Base-by-base conservation (phyloP, 2,888 invertebrate species). In the Callyntrura guangdongensis region DNA sequence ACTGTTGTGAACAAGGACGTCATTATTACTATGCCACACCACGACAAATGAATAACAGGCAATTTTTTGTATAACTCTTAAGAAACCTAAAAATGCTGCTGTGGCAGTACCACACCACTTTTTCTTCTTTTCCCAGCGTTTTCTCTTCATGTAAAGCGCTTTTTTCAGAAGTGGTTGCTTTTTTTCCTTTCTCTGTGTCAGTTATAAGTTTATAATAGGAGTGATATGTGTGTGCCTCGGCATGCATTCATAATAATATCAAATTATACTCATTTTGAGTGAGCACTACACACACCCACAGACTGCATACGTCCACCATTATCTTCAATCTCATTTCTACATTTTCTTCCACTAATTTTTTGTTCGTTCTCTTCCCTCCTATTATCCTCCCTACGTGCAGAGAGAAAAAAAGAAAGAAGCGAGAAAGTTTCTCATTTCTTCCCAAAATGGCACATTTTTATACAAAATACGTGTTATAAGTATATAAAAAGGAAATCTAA, bases 11-110 rank as follows among this genome's bases (percentile, higher is more conserved):
- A 87, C 91, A 91, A 87, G 91, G 64, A 67, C 89, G 85, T 90
- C 89, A 90, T 90, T 90, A 90, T n/a, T n/a, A n/a, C 79, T 79
- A 90, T 90, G 84, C 85, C 81, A 85, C 89, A 84, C 72, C 69
- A 84, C 64, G 79, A 59, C 67, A 81, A 79, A 90, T 84, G 84
- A 84, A 84, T 53, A 84, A 53, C 72, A 84, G 69, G 72, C 84
- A 72, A 84, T 84, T 84, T 84, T 84, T 83, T n/a, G 69, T 83
- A 85, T 85, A 85, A 72, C 72, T 85, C 85, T 69, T n/a, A 22
- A 84, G 84, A 84, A 85, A 85, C 72, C 85, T 59, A 72, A 72
- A n/a, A n/a, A n/a, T 53, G 67, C 83, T 67, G n/a, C 36, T 64
- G n/a, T n/a, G n/a, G n/a, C n/a, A n/a, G n/a, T n/a, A n/a, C 5